These are phyloP conservation scores for Podabrus alpinus DNA, from an alignment of 2,888 invertebrate genomes.

Conservation along the genomic window DNA sequence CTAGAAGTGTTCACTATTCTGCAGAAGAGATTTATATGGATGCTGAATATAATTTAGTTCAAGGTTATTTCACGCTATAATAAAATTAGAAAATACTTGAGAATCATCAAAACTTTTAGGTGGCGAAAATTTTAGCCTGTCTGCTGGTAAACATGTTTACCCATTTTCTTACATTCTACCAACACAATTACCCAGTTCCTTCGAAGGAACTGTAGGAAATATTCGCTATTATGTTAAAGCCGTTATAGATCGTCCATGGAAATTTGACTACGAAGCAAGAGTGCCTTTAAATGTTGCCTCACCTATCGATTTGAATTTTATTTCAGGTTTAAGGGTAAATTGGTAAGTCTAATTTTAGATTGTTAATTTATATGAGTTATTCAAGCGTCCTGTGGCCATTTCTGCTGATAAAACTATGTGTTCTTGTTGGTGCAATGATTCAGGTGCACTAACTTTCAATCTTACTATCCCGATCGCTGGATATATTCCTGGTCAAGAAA, in stretches of 20 bases:
- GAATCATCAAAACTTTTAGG: slow-evolving; percentile 33
- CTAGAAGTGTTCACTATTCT: slow-evolving; percentile 9
- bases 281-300: slow-evolving; percentile 41
- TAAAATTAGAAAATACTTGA: neutral
- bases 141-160: slow-evolving; percentile 44
- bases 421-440: slow-evolving; percentile 19
- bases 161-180: slow-evolving; percentile 44
- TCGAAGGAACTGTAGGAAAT: slow-evolving; percentile 39
- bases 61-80: slow-evolving; percentile 1
- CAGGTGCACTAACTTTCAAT: slow-evolving; percentile 13
- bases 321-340: slow-evolving; percentile 23
- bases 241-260: slow-evolving; percentile 45
- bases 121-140: slow-evolving; percentile 37
- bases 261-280: slow-evolving; percentile 44
- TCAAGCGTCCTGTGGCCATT: neutral
- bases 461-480: slow-evolving; percentile 55
- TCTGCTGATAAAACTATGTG: slow-evolving; percentile 17
- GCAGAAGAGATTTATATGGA: slow-evolving; percentile 20
- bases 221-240: slow-evolving; percentile 42
- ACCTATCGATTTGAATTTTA: slow-evolving; percentile 40
- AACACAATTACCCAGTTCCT: slow-evolving; percentile 42
- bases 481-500: slow-evolving; percentile 75
- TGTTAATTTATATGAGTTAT: neutral
- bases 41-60: slow-evolving; percentile 13
- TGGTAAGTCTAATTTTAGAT: neutral